Evolutionary conservation across 2,797 vertebrate genomes (phyloP), one percentile per base, ranked within the genome.

Genomic region (Allobates femoralis): DNA sequence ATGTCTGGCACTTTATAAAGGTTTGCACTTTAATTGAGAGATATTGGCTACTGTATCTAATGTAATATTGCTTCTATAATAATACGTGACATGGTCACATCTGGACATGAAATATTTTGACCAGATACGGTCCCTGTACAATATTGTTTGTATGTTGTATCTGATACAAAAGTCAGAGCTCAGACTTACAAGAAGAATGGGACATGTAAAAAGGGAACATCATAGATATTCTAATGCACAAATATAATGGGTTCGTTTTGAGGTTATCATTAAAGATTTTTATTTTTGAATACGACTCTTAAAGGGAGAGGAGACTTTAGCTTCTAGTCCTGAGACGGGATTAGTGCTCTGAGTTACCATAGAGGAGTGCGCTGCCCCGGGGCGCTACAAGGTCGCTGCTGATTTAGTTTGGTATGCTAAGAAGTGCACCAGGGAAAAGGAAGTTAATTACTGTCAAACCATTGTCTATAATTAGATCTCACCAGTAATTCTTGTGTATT

Each of bases 391-490:
- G 62, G 79, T 69, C 64, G 51, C 51, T 51, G 67, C 32, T 56
- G 30, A 71, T 56, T 81, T 55, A 41, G 19, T 81, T 81, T 37
- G 79, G 79, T 28, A 26, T 81, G 50, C 50, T 69, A 81, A 34
- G 56, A 81, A 18, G 64, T 81, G 37, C 79, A 81, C 64, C 69
- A n/a, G 51, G 66, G 80, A 82, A 82, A 71, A 26, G 14, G 51
- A 82, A 56, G 80, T 82, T 82, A 82, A 82, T 82, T 82, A 73
- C 66, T 82, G 80, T 73, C 66, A 82, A 26, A 58, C 28, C 66
- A 37, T 82, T 71, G 80, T 73, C 80, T 82, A 71, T 82, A 71
- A 82, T 82, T 82, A 73, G 80, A 56, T 81, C 62, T 81, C 30
- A 5, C 19, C 79, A 71, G 64, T 69, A 32, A 81, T 67, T 81